Evolutionary conservation across 2,888 invertebrate genomes (phyloP), one percentile per base, ranked within the genome.

Genomic region (Salticus scenicus): DNA sequence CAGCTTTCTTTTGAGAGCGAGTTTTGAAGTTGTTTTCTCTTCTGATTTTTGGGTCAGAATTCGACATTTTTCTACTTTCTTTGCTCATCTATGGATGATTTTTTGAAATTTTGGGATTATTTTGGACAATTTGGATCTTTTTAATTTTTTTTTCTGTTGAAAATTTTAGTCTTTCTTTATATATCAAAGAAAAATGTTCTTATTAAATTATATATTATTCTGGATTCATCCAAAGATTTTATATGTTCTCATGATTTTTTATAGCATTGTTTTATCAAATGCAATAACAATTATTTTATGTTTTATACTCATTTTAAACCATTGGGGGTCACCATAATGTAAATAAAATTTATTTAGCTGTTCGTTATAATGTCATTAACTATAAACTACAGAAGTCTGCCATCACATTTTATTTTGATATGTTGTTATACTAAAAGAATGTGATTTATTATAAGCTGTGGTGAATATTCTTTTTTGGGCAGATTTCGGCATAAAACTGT

Each of bases 51-150:
- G 10, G 10, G 5, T 57, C 47, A 47, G 17, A 24, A 24, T 57
- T 57, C 24, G 20, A 24, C 7, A 1, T 57, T n/a, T n/a, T n/a
- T n/a, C n/a, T n/a, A n/a, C n/a, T n/a, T n/a, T n/a, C n/a, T n/a
- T n/a, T n/a, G n/a, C n/a, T n/a, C n/a, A n/a, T n/a, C n/a, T n/a
- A n/a, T n/a, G n/a, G n/a, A n/a, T 4, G 20, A 24, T 57, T 57
- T 57, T 57, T 57, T 57, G 57, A 57, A 24, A 8, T 57, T 57
- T 57, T 57, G 57, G 57, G 7, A 57, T 7, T 24, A 57, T 57
- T 57, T 57, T 57, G 4, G 37, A 10, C 7, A 37, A 10, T 57
- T 24, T 24, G 5, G 24, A 24, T 8, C 12, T 1, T 4, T 24
- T 57, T 57, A 20, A 1, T 24, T 57, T 1, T 4, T 57, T 20